These are phyloP conservation scores for Echinarachnius parma DNA, from an alignment of 53 echinoderm and acorn worm species.

Conservation along the genomic window DNA sequence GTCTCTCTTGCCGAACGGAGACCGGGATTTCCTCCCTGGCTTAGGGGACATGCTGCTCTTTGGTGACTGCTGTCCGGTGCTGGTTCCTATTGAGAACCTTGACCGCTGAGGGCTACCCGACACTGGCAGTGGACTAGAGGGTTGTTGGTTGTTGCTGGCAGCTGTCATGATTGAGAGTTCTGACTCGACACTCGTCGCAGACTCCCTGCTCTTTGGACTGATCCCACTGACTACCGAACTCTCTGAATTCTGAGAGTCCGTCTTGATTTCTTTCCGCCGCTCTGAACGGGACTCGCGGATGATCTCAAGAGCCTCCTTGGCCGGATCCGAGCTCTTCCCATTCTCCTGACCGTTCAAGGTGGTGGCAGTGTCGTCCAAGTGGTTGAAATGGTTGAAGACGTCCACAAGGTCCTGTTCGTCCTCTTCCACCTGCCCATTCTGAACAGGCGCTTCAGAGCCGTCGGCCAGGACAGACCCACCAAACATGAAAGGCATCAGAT, in stretches of 20 bases:
- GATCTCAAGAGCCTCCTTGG: slow-evolving; percentile 24
- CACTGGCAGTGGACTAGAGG: slow-evolving; percentile 22
- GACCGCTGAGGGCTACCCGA: slow-evolving; percentile 69
- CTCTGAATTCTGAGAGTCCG: neutral
- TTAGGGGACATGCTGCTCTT: slow-evolving; percentile 90
- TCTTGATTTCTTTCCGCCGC: neutral
- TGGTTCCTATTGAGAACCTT: slow-evolving; percentile 80
- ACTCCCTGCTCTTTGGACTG: slow-evolving; percentile 20
- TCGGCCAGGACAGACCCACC: slow-evolving; percentile 22
- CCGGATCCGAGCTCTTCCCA: slow-evolving; percentile 30
- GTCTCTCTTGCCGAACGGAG: slow-evolving; percentile 70
- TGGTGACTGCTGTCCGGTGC: slow-evolving; percentile 76
- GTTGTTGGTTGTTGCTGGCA: slow-evolving; percentile 20
- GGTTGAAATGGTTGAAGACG: slow-evolving; percentile 17
- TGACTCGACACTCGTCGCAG: slow-evolving; percentile 4
- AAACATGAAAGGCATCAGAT: slow-evolving; percentile 68
- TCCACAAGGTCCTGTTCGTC: slow-evolving; percentile 37
- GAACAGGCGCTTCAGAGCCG: slow-evolving; percentile 1
- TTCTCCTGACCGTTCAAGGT: slow-evolving; percentile 3
- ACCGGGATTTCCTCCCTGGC: slow-evolving; percentile 65
- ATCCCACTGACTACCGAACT: neutral
- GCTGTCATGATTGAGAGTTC: slow-evolving; percentile 27
- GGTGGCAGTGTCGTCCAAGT: slow-evolving; percentile 19
- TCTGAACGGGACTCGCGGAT: slow-evolving; percentile 20
- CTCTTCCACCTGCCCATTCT: slow-evolving; percentile 47